Evolutionary conservation across 2,113 vertebrate genomes (phyloP), one percentile per base, ranked within the genome.

Genomic region (Pampusana beccarii): DNA sequence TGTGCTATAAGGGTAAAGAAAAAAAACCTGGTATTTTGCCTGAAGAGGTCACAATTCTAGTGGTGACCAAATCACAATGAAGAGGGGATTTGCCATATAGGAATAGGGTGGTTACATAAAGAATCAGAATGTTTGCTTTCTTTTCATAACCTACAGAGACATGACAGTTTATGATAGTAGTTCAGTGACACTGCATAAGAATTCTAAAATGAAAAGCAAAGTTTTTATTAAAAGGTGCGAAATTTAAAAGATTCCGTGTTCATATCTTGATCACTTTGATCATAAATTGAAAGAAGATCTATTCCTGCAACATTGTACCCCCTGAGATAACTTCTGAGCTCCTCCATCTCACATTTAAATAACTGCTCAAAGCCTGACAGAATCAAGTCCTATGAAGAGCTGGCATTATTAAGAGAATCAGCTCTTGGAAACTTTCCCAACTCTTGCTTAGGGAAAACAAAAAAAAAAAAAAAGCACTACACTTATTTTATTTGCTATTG

Each of bases 381-480:
- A 75, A 91, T 40, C 42, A 67, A 60, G 48, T 60, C 31, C 64
- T 53, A 61, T 14, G 12, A n/a, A 88, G 54, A 88, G 53, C 57
- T 13, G 57, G 16, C 23, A 31, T 58, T 57, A 75, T 25, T 46
- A 93, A 92, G 91, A 96, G 87, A 85, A 94, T 70, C 82, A 88
- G 86, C 79, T 95, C 94, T 93, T 90, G 65, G 58, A 69, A 92
- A 72, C 12, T 75, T 66, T 75, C 42, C 33, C 57, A 87, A 46
- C 23, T 56, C 80, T 58, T 74, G 31, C 31, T 61, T 42, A 57
- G 25, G 9, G n/a, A n/a, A n/a, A n/a, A n/a, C n/a, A n/a, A n/a
- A 16, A 42, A 42, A 44, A 87, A 74, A 83, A 61, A 57, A 80
- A 61, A 56, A 62, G 6, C 36, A 50, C 61, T 61, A 60, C 2